phyloP scores from a whole-genome alignment of 1,140 invertebrate species.

The Psilanteris sp. region DNA sequence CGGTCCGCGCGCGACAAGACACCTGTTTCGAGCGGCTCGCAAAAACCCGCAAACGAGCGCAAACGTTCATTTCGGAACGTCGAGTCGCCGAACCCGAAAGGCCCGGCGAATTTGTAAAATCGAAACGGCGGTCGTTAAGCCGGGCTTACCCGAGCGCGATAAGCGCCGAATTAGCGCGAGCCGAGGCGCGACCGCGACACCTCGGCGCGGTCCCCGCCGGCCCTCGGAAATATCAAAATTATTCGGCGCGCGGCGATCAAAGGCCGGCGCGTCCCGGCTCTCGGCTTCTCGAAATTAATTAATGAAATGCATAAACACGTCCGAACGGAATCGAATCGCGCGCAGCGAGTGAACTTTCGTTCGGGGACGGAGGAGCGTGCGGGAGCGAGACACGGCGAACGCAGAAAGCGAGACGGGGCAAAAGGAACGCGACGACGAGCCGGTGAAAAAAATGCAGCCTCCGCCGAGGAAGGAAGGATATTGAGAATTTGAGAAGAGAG shows the following conservation, averaged over 20 bases:
- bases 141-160: no score
- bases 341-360: slow-evolving; percentile 59
- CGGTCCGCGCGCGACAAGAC: no score
- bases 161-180: no score
- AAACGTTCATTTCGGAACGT: no score
- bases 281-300: slow-evolving; percentile 50
- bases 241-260: slow-evolving; percentile 44
- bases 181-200: slow-evolving; percentile 9
- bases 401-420: slow-evolving; percentile 13
- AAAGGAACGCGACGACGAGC: slow-evolving; percentile 7
- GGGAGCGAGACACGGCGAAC: slow-evolving; percentile 1
- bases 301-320: slow-evolving; percentile 66
- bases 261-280: not conserved
- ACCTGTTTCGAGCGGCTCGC: no score
- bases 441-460: slow-evolving; percentile 41
- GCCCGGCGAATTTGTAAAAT: no score
- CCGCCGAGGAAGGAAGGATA: slow-evolving; percentile 57
- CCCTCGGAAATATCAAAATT: slow-evolving; percentile 39
- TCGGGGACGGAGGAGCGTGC: not conserved
- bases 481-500: slow-evolving; percentile 63
- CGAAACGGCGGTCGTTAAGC: no score
- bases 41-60: no score
- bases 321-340: slow-evolving; percentile 54
- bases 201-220: not conserved
- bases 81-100: no score